Evolutionary conservation across 2,888 invertebrate genomes (phyloP), one percentile per base, ranked within the genome.

Genomic region (Heteromyza rotundicornis): DNA sequence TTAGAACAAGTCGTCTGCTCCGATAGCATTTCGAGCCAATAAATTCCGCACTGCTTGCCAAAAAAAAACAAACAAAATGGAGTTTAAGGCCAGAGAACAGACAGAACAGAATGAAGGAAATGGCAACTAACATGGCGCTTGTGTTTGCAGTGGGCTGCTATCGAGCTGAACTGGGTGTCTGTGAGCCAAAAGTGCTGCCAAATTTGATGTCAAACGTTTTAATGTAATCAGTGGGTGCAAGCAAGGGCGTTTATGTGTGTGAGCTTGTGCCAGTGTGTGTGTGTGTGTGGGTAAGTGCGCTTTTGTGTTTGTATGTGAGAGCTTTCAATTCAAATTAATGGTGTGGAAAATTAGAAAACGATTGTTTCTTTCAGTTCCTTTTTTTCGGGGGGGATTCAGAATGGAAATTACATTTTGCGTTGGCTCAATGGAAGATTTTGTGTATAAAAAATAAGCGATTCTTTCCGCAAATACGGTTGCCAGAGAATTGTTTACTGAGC

Each of bases 281-380:
- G 40, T 2, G 40, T 40, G 14, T 7, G 14, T 40, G 40, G 14
- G 16, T 40, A n/a, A n/a, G 47, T 47, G 47, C 20, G 47, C 47
- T 47, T 7, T 40, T 20, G 47, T 47, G 20, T 47, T 7, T 47
- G 47, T 47, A 7, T 47, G 27, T 47, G 23, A 40, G 47, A n/a
- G 27, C 49, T 59, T 57, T 47, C 50, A 68, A 68, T 68, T 63
- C 57, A 69, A 73, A 69, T 78, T 76, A 78, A 78, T 78, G 79
- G 77, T 64, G 74, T 75, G 78, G 76, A 78, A 78, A 78, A 78
- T 78, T 78, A 75, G 79, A 76, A 76, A 71, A 74, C 75, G 75
- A 76, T 77, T 74, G 74, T 27, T 16, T 32, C 35, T 40, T 40
- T 40, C 16, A 3, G 40, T 40, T 10, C 16, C 3, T n/a, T 40